Evolutionary conservation across 2,113 vertebrate genomes (phyloP), one percentile per base, ranked within the genome.

Genomic region (Hemiscyllium ocellatum): DNA sequence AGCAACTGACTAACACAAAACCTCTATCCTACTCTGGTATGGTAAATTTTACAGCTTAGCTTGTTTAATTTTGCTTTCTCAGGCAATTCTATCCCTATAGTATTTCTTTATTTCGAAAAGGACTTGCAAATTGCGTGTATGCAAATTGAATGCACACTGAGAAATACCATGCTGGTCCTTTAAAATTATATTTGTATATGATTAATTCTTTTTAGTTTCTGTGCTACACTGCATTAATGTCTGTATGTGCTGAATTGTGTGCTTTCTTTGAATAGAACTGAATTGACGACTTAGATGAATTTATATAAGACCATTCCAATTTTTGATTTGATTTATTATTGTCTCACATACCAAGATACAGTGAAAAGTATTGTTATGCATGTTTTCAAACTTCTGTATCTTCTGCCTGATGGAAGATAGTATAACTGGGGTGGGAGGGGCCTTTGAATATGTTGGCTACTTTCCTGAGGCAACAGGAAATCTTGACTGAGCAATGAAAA

Each of bases 1-100:
- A 98, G 72, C 99, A 99, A 91, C 98, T 99, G 96, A 99, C 98
- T 96, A 99, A 99, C 94, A 99, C 99, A 96, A 98, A 99, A 95
- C 99, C 99, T 0, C 97, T 99, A 52, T 98, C 98, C 0, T 98
- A 98, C 93, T 98, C 98, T 97, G 99, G 99, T 95, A 95, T 97
- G 99, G 99, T 95, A 72, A 95, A 52, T 52, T 95, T 24, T 15
- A 4, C 69, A 72, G 47, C 50, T 95, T 22, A 52, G 52, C 12
- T 72, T 72, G 10, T 50, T 70, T 95, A 47, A 95, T 50, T 95
- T 95, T 72, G 24, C 42, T 66, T 61, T 5, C 65, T 94, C 37
- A 15, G 37, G 13, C 42, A 42, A 69, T 69, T 37, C 68, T 50
- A 89, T 50, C 37, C 37, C 56, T 4, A 6, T 47, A 68, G 42